Base-by-base conservation (phyloP, 2,888 invertebrate species). In the Ischnus inquisitorius region DNA sequence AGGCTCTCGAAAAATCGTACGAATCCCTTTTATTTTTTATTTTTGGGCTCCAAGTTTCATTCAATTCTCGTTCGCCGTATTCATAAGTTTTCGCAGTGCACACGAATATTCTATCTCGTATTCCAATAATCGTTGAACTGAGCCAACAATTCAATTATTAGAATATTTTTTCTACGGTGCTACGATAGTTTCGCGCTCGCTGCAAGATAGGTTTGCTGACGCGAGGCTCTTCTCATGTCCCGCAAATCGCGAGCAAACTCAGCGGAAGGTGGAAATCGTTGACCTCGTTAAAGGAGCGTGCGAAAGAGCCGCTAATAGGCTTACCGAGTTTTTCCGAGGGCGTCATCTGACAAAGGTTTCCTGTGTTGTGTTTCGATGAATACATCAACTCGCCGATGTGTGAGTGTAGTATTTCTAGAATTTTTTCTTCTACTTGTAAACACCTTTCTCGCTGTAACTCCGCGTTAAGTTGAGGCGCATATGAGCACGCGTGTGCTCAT, bases 261-360 rank as follows among this genome's bases (percentile, higher is more conserved):
- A 83, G 84, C 84, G 85, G 86, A 88, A 88, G 87, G 86, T 85
- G 88, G 86, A 89, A 88, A 89, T 89, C 86, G 84, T 84, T 85
- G 87, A 87, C 87, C 88, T 88, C 87, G 86, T 88, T 89, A 87
- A 79, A 88, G 82, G 86, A 85, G 82, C 88, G 87, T 89, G 89
- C 83, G 88, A 89, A 89, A 79, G 82, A 84, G 79, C 6, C 57
- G 72, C 64, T 60, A 78, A 84, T 78, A 48, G 79, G 69, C 72
- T 75, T 68, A 84, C 69, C 76, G 65, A 77, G 79, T 69, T 80
- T 85, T 83, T 79, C 82, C 82, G 62, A 65, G 72, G 76, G 79
- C 76, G 67, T 46, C 62, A 25, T 54, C 72, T 69, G 64, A 69
- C 77, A 74, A 79, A 75, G 57, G 46, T 77, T 74, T 76, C 60